A percentile compares a stretch with the other conserved stretches of the same genome.
Evolutionary conservation across 2,888 invertebrate species (phyloP).

Genomic region (Hemistola chrysoprasaria): DNA sequence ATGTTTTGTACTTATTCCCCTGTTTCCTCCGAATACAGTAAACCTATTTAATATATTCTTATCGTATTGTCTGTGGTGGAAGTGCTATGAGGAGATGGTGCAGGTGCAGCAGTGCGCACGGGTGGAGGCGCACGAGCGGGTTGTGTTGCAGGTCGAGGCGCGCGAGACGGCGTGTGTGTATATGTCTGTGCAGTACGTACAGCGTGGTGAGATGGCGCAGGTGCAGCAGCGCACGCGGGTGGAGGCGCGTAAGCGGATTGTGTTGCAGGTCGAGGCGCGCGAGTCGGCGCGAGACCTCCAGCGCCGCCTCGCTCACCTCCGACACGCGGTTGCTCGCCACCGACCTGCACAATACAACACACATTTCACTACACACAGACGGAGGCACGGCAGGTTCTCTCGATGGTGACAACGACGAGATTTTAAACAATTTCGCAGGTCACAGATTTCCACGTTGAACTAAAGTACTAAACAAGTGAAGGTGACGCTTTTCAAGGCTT

Average conservation of each 20-base stretch:
- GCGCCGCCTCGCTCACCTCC: conserved; percentile 76
- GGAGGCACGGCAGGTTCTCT: not conserved
- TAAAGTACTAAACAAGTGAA: too few relatives aligned
- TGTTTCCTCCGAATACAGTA: too few relatives aligned
- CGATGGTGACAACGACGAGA: not conserved
- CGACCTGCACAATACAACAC: conserved; percentile 83
- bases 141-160: conserved; percentile 92
- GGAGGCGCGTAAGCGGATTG: conserved; percentile 89
- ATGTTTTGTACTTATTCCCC: too few relatives aligned
- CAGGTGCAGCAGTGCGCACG: conserved; percentile 88
- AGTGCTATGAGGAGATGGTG: conserved; percentile 80
- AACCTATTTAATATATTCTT: too few relatives aligned
- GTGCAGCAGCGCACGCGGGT: conserved; percentile 87
- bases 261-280: conserved; percentile 91
- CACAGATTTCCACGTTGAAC: too few relatives aligned
- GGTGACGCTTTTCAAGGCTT: too few relatives aligned
- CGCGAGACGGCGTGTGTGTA: conserved; percentile 79
- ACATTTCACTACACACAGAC: conserved; percentile 1
- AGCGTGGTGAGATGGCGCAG: conserved; percentile 84
- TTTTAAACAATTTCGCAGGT: too few relatives aligned
- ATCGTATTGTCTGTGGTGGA: conserved; percentile 18
- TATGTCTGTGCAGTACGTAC: conserved; percentile 42
- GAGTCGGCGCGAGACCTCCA: conserved; percentile 86
- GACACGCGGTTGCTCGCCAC: conserved; percentile 91
- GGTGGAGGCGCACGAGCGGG: conserved; percentile 87